A percentile compares a stretch with the other conserved stretches of the same genome.
Conservation (phyloP, 92 coral and sea anemone genomes). For the Pocillopora meandrina region DNA sequence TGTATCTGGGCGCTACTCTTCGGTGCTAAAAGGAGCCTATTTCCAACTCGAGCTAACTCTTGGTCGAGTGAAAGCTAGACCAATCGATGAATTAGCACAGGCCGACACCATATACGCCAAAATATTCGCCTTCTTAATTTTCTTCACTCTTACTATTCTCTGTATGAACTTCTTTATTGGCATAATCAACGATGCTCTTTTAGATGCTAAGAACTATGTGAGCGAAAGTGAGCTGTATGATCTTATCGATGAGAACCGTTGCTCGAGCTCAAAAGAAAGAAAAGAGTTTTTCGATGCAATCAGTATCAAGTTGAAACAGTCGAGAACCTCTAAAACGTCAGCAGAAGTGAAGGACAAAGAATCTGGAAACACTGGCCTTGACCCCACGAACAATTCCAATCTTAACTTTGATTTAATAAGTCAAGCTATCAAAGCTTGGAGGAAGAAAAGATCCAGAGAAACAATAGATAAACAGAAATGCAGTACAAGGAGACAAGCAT, state of each 20-base stretch:
- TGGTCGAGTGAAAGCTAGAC: conserved; percentile 7
- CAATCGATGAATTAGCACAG: neutral
- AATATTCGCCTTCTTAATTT: conserved; percentile 24
- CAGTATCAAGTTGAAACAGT: neutral
- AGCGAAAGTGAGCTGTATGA: neutral
- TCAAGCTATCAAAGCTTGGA: neutral
- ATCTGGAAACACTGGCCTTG: too few relatives aligned
- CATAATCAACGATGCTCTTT: conserved; percentile 46
- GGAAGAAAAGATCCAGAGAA: neutral
- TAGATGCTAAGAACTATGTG: neutral
- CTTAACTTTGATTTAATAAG: neutral
- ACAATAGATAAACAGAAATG: neutral
- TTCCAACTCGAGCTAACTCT: conserved; percentile 46
- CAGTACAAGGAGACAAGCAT: neutral
- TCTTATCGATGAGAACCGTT: neutral
- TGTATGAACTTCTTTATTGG: conserved; percentile 63
- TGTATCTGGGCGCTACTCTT: conserved; percentile 39
- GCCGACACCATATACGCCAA: neutral
- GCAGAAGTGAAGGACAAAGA: too few relatives aligned
- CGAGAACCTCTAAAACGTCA: too few relatives aligned
- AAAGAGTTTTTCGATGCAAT: neutral
- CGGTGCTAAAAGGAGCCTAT: conserved; percentile 42
- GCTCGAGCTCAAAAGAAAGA: neutral
- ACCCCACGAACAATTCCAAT: too few relatives aligned
- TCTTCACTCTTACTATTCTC: conserved; percentile 39